Evolutionary conservation across 1,140 invertebrate species (phyloP).

Genomic region (Pararge aegeria): DNA sequence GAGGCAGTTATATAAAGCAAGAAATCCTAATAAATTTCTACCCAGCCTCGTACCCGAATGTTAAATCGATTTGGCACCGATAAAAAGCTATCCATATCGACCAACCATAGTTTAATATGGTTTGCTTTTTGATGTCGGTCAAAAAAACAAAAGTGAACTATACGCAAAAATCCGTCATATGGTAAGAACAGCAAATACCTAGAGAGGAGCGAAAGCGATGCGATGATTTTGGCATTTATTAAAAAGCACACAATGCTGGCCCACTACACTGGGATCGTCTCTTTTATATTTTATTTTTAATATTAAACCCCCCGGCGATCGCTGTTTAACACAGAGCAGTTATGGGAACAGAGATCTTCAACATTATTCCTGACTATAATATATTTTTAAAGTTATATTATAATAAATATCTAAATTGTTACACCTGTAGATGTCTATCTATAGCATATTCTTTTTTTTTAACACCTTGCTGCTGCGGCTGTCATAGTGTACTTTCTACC

Average conservation of each 20-base stretch:
- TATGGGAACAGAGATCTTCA: slow-evolving; percentile 22
- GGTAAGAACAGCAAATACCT: slow-evolving; percentile 53
- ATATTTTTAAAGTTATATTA: background rate
- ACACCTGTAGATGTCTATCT: no score
- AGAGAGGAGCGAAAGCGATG: slow-evolving; percentile 41
- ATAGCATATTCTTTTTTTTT: no score
- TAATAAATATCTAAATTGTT: slow-evolving; percentile 2
- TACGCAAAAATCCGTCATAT: slow-evolving; percentile 25
- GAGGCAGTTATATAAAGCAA: no score
- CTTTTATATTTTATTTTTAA: slow-evolving; percentile 76
- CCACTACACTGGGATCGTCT: slow-evolving; percentile 63
- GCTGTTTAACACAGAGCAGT: slow-evolving; percentile 43
- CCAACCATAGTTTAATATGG: no score
- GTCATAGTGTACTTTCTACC: no score
- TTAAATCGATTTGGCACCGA: no score
- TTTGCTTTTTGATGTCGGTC: no score
- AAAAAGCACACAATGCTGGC: slow-evolving; percentile 71
- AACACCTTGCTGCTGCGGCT: no score
- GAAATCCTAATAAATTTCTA: no score
- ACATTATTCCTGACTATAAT: background rate
- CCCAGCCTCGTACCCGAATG: no score
- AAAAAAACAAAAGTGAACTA: background rate
- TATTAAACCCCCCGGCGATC: slow-evolving; percentile 69
- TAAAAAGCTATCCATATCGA: no score
- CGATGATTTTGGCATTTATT: slow-evolving; percentile 70